Conservation (phyloP, 2,888 invertebrate species). For the Agrotis segetum region DNA sequence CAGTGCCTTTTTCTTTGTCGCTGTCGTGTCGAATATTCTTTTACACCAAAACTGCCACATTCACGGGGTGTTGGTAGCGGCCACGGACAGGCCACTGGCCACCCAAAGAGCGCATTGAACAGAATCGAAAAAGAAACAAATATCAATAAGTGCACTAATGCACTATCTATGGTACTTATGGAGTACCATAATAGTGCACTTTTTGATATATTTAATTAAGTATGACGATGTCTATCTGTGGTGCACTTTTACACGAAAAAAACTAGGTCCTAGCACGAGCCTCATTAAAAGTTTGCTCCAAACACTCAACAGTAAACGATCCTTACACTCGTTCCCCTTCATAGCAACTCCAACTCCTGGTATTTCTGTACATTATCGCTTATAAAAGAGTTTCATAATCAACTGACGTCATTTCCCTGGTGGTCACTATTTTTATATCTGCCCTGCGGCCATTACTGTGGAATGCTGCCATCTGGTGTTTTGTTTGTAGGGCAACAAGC, state of each 20-base stretch:
- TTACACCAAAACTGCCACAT: too few relatives aligned
- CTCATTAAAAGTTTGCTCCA: not conserved
- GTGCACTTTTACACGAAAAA: too few relatives aligned
- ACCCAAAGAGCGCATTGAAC: not conserved
- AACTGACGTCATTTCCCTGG: slow-evolving; percentile 69
- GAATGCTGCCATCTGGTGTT: slow-evolving; percentile 67
- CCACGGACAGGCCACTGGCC: too few relatives aligned
- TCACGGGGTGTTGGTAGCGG: too few relatives aligned
- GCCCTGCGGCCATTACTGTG: slow-evolving; percentile 64
- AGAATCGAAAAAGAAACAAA: not conserved
- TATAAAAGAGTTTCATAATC: slow-evolving; percentile 64
- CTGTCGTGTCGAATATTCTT: too few relatives aligned
- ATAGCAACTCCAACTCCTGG: slow-evolving; percentile 38
- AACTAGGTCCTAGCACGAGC: not conserved
- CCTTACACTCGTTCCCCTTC: not conserved
- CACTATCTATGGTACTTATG: too few relatives aligned
- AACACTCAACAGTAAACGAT: not conserved
- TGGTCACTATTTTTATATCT: slow-evolving; percentile 70
- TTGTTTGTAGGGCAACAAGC: slow-evolving; percentile 61
- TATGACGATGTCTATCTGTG: not conserved
- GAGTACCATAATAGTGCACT: not conserved
- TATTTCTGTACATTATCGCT: slow-evolving; percentile 52
- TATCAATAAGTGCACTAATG: too few relatives aligned
- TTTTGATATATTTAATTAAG: not conserved
- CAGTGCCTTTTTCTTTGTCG: too few relatives aligned